Evolutionary conservation across 2,113 vertebrate species (phyloP).

Genomic region (Pollimyrus isidori): DNA sequence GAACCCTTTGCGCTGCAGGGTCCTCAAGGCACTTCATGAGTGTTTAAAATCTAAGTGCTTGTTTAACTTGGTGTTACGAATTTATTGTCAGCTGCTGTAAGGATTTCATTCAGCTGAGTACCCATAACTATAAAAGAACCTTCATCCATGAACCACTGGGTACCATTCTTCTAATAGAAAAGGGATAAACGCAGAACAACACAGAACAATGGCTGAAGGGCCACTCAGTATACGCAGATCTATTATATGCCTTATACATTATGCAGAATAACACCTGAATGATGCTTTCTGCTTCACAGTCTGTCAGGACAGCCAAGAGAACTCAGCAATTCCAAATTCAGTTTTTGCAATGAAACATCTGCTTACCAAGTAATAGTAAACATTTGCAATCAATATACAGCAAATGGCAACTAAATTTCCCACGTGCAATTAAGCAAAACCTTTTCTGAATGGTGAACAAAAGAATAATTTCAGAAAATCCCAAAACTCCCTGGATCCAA

Average conservation of each 20-base stretch:
- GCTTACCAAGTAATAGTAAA: neutral
- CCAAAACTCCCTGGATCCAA: neutral
- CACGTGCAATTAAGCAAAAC: neutral
- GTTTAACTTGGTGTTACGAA: neutral
- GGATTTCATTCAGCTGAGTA: neutral
- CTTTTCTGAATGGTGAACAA: neutral
- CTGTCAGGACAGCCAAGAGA: neutral
- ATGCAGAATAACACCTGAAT: neutral
- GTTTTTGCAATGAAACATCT: neutral
- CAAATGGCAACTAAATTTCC: neutral
- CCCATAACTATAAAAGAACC: neutral
- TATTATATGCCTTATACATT: neutral
- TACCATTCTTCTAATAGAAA: neutral
- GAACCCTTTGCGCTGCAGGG: neutral
- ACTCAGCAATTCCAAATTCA: neutral
- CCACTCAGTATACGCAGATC: neutral
- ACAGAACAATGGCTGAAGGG: neutral
- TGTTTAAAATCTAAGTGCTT: neutral
- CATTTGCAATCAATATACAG: neutral
- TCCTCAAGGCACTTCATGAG: neutral
- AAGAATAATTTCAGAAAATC: neutral
- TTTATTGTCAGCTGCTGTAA: neutral
- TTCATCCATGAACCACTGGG: neutral
- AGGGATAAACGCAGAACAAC: neutral
- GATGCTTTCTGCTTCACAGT: neutral